A percentile compares a stretch with the other conserved stretches of the same genome.
Evolutionary conservation across 2,888 invertebrate genomes (phyloP).

Genomic region (Pollenia amentaria): DNA sequence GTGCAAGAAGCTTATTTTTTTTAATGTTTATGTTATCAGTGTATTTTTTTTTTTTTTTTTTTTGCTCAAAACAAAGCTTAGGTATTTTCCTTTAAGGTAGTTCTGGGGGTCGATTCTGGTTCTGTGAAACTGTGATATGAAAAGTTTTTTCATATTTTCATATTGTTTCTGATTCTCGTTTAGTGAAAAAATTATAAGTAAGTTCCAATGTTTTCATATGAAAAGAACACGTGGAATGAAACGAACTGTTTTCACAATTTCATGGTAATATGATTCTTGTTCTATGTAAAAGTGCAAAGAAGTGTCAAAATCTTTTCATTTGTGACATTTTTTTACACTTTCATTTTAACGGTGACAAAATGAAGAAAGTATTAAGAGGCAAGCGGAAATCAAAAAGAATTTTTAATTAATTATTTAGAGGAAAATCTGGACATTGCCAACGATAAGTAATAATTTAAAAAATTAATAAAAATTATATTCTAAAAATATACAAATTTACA

Average conservation of each 20-base stretch:
- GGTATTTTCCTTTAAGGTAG: no score
- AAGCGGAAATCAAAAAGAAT: constrained; percentile 13
- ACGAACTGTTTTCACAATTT: background rate
- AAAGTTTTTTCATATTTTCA: constrained; percentile 7
- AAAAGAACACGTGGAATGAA: constrained; percentile 5
- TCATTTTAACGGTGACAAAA: no score
- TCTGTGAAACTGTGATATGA: constrained; percentile 13
- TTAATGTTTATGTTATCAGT: no score
- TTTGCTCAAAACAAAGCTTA: no score
- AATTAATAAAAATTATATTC: background rate
- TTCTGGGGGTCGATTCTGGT: background rate
- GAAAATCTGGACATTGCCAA: background rate
- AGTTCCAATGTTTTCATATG: background rate
- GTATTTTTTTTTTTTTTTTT: no score
- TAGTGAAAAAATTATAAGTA: background rate
- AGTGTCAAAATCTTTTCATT: no score
- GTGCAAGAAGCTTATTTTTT: no score
- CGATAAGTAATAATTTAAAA: background rate
- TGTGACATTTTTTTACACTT: background rate
- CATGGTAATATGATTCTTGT: background rate
- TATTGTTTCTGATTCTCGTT: constrained; percentile 2
- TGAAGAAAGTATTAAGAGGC: constrained; percentile 2
- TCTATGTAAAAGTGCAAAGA: constrained; percentile 11
- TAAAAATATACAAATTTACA: background rate
- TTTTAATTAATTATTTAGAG: constrained; percentile 3